Conservation (phyloP, 2,888 invertebrate species). For the Malacosoma neustria region DNA sequence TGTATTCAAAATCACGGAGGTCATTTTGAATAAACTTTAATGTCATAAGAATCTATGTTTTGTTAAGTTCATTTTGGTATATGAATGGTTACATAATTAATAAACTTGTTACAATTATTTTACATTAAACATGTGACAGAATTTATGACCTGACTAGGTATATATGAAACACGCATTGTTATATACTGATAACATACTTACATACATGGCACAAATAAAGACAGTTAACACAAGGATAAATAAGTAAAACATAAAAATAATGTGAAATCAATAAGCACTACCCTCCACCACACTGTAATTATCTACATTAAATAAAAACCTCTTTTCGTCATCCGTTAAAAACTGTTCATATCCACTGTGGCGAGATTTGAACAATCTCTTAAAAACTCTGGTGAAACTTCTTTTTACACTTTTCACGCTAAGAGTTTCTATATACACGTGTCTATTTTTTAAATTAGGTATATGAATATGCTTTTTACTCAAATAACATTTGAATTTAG, state of each 20-base stretch:
- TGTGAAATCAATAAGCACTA: not conserved
- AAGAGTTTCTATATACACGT: slow-evolving; percentile 45
- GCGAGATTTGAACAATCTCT: slow-evolving; percentile 49
- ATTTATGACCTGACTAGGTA: no score
- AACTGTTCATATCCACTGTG: slow-evolving; percentile 77
- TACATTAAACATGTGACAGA: no score
- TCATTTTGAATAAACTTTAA: no score
- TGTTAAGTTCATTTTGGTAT: no score
- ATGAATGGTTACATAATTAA: no score
- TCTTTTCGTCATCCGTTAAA: slow-evolving; percentile 81
- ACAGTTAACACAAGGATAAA: not conserved
- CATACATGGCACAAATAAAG: not conserved
- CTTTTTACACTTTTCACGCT: slow-evolving; percentile 49
- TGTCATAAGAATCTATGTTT: no score
- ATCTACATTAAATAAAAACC: slow-evolving; percentile 57
- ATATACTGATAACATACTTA: no score
- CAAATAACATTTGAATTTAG: slow-evolving; percentile 37
- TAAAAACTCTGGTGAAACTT: slow-evolving; percentile 51
- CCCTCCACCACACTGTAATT: slow-evolving; percentile 47
- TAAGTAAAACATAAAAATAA: not conserved
- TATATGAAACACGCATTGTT: no score
- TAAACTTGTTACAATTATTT: no score
- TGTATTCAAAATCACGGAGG: no score
- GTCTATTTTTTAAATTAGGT: slow-evolving; percentile 31
- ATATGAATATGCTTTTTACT: slow-evolving; percentile 31